Evolutionary conservation across 2,113 vertebrate species (phyloP), one percentile per base, ranked within the genome.

Genomic region (Takifugu bimaculatus): DNA sequence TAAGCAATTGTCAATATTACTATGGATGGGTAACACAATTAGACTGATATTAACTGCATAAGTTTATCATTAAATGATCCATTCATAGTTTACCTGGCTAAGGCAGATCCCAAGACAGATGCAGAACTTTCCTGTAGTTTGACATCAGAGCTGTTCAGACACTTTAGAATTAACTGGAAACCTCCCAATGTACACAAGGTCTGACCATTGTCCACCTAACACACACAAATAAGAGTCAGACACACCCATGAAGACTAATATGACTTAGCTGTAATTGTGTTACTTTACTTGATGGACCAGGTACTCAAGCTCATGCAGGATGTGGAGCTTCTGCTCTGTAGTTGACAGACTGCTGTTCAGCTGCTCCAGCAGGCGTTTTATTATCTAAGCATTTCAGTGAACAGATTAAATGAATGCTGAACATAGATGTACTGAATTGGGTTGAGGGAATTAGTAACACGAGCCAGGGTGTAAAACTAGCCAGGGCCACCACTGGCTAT

Each of bases 151-250:
- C 90, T 92, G 85, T 98, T 98, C 57, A 98, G 86, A 49, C 88
- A 91, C 0, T 90, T 78, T 2, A 95, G 91, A 59, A 98, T 57
- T 12, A 96, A 80, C 50, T 76, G 89, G 28, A 98, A 89, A 3
- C 95, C 96, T 0, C 96, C 96, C 70, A 95, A 89, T 9, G 92
- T 91, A 59, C 93, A 93, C 70, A 98, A 88, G 60, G 91, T 92
- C 77, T 93, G 93, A 0, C 93, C 96, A 25, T 98, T 98, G 82
- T 98, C 96, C 89, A 98, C 94, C 96, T 98, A 49, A 57, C 59
- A 71, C 56, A 74, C 53, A 86, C 70, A 78, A 70, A 77, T 60
- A 73, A 68, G 12, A 42, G 12, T 1, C 2, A 51, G 2, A 15
- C 7, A 55, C 4, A 72, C 5, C 49, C 25, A 11, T 20, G 43